Evolutionary conservation across 2,888 invertebrate genomes (phyloP).

Genomic region (Drosophila flavopinicola): DNA sequence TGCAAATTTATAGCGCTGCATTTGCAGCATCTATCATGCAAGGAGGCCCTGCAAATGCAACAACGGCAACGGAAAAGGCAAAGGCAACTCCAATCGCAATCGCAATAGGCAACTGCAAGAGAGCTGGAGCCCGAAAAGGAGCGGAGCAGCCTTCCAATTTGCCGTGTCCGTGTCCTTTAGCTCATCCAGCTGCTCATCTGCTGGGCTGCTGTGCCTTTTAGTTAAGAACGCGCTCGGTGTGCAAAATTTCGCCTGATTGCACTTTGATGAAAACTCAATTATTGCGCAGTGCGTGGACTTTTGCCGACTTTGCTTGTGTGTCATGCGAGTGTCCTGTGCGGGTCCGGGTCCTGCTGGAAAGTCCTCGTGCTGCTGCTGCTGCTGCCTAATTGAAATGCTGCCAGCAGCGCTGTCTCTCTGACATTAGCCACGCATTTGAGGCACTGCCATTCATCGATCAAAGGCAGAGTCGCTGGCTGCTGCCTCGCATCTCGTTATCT

Average conservation of each 20-base stretch:
- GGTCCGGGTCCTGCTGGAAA: conserved; percentile 2
- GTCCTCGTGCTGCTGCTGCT: conserved; percentile 21
- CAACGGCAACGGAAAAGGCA: background rate
- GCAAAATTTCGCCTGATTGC: conserved; percentile 79
- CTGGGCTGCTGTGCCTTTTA: conserved; percentile 54
- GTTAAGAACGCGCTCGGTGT: conserved; percentile 79
- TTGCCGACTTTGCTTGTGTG: no score
- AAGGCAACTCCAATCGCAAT: no score
- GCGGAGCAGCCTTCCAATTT: conserved; percentile 24
- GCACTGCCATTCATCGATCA: conserved; percentile 60
- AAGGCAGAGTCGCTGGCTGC: conserved; percentile 50
- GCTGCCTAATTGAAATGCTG: conserved; percentile 64
- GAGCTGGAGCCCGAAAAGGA: conserved; percentile 1
- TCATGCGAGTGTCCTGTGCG: conserved; percentile 1
- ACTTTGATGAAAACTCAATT: conserved; percentile 81
- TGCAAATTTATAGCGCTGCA: conserved; percentile 69
- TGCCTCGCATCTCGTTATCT: conserved; percentile 58
- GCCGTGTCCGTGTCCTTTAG: conserved; percentile 23
- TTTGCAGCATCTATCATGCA: conserved; percentile 61
- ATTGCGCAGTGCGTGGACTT: conserved; percentile 57
- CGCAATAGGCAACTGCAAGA: conserved; percentile 3
- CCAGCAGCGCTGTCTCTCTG: conserved; percentile 64
- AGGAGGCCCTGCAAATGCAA: background rate
- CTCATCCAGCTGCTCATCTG: conserved; percentile 33
- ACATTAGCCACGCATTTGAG: conserved; percentile 65